Evolutionary conservation across 2,888 invertebrate species (phyloP), one percentile per base, ranked within the genome.

Genomic region (Nasonovia ribisnigri): DNA sequence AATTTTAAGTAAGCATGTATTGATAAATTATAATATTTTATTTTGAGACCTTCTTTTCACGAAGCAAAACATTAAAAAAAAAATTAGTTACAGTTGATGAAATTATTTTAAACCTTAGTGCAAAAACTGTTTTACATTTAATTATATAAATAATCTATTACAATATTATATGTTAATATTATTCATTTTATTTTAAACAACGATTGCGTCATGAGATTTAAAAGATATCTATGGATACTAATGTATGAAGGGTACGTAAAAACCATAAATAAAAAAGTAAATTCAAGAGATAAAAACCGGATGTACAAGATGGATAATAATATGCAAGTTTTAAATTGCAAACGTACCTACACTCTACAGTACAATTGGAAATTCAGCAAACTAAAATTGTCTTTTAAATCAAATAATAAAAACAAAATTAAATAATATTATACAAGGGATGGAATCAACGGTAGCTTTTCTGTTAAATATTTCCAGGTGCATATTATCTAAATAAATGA

Each of bases 311-410:
- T 42, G 20, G 42, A 87, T 11, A 57, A 87, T 11, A 57, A 11
- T 11, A 92, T 48, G 43, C 13, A 48, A 26, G 48, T 92, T 90
- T 87, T 60, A 48, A 92, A 92, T 92, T 87, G 48, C 60, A 92
- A 92, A 92, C 36, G 36, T 5, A 60, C 29, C 8, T 26, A 54
- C 51, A 51, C 13, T 46, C 46, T 51, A 51, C 24, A 51, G 36
- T 48, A 67, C 26, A 11, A 16, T 1, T 46, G 48, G 26, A 87
- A 91, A 46, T 60, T 26, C 42, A 20, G 42, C 29, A 13, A 48
- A 29, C 24, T 54, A 51, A n/a, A 54, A 84, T 84, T 60, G 26
- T 36, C 4, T 86, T 84, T 54, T 84, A 54, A 84, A 91, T 91
- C 84, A 26, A 42, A 54, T 36, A 90, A 84, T 60, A 92, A 84